Conservation (phyloP, 2,797 vertebrate species). For the Staurois parvus region DNA sequence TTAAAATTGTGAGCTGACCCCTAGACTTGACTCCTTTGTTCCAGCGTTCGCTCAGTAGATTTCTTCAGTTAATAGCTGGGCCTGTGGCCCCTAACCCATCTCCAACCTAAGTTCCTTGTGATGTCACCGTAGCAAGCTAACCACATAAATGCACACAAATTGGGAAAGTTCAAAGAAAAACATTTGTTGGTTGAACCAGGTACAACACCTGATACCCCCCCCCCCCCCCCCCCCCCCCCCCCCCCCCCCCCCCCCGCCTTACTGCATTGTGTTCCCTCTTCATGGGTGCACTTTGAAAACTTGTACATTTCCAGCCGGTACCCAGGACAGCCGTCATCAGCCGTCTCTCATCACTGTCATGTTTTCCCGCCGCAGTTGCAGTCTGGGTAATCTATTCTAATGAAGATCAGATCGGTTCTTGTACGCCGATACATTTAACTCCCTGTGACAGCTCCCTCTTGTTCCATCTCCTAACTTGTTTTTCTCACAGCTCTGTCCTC, state of each 20-base stretch:
- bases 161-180: no score
- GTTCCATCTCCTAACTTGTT: constrained; percentile 13
- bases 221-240: no score
- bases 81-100: no score
- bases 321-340: neutral
- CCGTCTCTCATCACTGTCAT: neutral
- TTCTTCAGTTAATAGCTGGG: no score
- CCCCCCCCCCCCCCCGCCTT: no score
- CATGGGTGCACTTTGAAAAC: neutral
- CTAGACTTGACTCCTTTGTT: no score
- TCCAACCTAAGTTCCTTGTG: no score
- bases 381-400: neutral
- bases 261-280: neutral
- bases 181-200: neutral
- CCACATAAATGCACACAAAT: no score
- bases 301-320: neutral
- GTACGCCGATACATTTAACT: neutral
- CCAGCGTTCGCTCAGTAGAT: no score
- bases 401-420: neutral
- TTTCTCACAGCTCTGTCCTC: constrained; percentile 8
- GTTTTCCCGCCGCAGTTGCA: neutral
- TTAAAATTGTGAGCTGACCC: no score
- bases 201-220: no score
- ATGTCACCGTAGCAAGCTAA: no score
- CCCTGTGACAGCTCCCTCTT: neutral